phyloP scores from a whole-genome alignment of 1,140 invertebrate species.

The Papilio polyxenes region DNA sequence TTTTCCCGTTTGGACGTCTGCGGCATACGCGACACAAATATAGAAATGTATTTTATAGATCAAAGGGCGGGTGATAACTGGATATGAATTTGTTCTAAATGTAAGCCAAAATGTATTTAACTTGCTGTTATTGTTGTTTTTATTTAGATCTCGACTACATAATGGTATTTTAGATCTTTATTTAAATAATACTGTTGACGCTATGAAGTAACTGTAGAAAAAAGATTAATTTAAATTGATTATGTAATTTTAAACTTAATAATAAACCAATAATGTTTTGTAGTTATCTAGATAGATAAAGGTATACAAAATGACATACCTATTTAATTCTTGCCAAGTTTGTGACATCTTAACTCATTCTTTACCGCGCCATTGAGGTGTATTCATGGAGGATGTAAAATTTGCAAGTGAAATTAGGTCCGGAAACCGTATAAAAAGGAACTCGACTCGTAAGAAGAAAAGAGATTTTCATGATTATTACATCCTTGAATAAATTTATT shows the following conservation, averaged over 20 bases:
- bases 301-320: not conserved
- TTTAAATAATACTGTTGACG: no score
- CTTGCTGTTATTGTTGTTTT: no score
- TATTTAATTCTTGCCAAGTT: not conserved
- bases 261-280: no score
- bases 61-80: not conserved
- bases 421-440: conserved; percentile 36
- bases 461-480: conserved; percentile 37
- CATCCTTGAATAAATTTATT: conserved; percentile 37
- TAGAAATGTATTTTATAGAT: not conserved
- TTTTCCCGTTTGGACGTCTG: conserved; percentile 28
- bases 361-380: conserved; percentile 28
- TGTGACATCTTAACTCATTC: conserved; percentile 31
- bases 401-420: conserved; percentile 38
- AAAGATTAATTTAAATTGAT: no score
- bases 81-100: not conserved
- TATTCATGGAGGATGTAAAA: conserved; percentile 34
- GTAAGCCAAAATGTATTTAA: not conserved
- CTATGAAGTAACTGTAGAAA: no score
- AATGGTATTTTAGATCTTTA: no score
- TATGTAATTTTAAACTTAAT: no score
- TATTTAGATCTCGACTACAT: no score
- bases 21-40: conserved; percentile 15
- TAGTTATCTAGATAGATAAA: no score
- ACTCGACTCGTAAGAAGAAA: conserved; percentile 34